phyloP scores from a whole-genome alignment of 1,140 invertebrate genomes.

The Galendromus occidentalis region DNA sequence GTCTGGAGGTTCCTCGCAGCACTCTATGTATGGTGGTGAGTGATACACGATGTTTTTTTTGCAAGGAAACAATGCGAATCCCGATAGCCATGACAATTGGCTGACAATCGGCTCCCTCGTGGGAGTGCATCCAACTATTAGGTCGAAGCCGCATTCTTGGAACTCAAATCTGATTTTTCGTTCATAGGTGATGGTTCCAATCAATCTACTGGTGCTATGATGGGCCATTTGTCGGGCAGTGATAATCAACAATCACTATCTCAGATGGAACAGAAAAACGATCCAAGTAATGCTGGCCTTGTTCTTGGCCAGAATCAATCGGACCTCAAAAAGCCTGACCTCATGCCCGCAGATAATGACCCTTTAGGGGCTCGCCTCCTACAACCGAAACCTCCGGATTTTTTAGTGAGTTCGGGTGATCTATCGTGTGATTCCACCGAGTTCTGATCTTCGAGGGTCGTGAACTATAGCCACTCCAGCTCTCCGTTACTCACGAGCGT shows the following conservation, averaged over 20 bases:
- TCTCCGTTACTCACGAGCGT: not conserved
- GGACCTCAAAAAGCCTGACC: constrained; percentile 7
- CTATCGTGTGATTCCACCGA: not conserved
- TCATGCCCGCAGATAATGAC: constrained; percentile 1
- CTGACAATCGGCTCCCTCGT: no score
- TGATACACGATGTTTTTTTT: no score
- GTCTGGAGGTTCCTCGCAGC: not conserved
- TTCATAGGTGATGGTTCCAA: not conserved
- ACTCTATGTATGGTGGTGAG: not conserved
- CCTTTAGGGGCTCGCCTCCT: constrained; percentile 8
- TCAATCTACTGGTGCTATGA: constrained; percentile 3
- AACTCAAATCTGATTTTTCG: no score
- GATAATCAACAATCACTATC: not conserved
- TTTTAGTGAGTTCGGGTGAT: not conserved
- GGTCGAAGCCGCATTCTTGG: no score
- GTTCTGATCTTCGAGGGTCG: not conserved
- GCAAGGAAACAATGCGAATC: no score
- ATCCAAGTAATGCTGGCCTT: not conserved
- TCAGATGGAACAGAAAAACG: not conserved
- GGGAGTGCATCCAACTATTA: no score
- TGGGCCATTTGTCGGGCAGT: not conserved
- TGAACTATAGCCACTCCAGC: not conserved
- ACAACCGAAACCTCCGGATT: constrained; percentile 9
- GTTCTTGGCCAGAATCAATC: not conserved
- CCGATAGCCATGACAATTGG: no score